A percentile compares a stretch with the other conserved stretches of the same genome.
Evolutionary conservation across 2,113 vertebrate genomes (phyloP).

Genomic region (Leptobrachium ailaonicum): DNA sequence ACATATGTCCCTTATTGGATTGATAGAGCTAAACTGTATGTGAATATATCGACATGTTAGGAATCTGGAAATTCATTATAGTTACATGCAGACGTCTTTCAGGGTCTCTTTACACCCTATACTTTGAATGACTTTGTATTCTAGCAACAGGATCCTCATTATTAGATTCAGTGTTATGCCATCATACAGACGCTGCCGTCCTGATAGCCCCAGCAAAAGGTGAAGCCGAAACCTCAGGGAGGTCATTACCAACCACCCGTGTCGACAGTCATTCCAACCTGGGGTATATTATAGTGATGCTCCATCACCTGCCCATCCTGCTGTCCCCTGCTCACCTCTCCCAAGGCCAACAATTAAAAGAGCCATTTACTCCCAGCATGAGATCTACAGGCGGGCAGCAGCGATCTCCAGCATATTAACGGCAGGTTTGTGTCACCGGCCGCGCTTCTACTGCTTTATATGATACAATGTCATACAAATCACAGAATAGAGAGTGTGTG

Average conservation of each 20-base stretch:
- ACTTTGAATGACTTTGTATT: not conserved
- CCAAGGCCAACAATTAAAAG: slow-evolving; percentile 11
- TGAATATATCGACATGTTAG: too few relatives aligned
- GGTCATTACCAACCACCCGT: slow-evolving; percentile 42
- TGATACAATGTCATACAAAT: too few relatives aligned
- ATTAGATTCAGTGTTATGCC: not conserved
- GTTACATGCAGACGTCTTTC: too few relatives aligned
- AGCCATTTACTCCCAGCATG: slow-evolving; percentile 33
- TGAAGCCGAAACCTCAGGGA: slow-evolving; percentile 29
- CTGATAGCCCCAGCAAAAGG: slow-evolving; percentile 15
- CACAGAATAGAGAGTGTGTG: too few relatives aligned
- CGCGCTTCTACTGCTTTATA: not conserved
- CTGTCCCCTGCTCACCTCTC: slow-evolving; percentile 26
- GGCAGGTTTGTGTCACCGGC: not conserved
- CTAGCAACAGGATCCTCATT: not conserved
- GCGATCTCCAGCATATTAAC: slow-evolving; percentile 30
- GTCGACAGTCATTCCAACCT: slow-evolving; percentile 40
- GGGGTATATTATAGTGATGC: slow-evolving; percentile 24
- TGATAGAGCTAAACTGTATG: too few relatives aligned
- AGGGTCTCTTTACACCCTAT: not conserved
- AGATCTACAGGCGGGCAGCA: slow-evolving; percentile 28
- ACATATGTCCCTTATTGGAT: too few relatives aligned
- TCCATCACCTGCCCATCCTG: not conserved
- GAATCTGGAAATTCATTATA: too few relatives aligned
- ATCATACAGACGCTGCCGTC: not conserved